Evolutionary conservation across 2,113 vertebrate genomes (phyloP), one percentile per base, ranked within the genome.

Genomic region (Motacilla alba): DNA sequence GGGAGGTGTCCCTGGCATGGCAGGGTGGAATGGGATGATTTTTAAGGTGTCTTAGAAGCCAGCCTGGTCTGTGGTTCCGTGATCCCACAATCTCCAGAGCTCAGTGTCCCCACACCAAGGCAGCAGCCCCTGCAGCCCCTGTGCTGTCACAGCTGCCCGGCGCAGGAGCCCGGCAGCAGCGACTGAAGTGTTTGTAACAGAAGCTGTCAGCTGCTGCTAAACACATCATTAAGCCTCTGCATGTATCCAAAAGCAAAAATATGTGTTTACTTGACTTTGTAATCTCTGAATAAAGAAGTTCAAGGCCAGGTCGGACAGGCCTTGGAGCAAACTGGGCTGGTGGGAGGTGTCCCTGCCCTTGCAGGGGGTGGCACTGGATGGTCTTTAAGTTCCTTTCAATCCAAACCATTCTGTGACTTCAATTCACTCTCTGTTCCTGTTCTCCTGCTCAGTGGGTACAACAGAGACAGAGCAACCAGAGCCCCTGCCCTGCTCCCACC

Each of bases 151-250:
- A 63, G 87, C 87, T 78, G 73, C 77, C 86, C 70, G 52, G 87
- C 69, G n/a, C 70, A 30, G 68, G 52, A 22, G 39, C 41, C 52
- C 78, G 1, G 64, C 87, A 70, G 87, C 78, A 24, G 56, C 27
- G 47, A 39, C 73, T 72, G 6, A 17, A 37, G 78, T 43, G 77
- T 88, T 76, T 39, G 41, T 2, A 62, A 66, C 18, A 35, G 14
- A 16, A 68, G 49, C 92, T 72, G 82, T 87, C 85, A 79, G 49
- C 85, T 79, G 63, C 87, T 91, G 75, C 90, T 53, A 62, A 88
- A 85, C 92, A 63, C 56, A 58, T 66, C 55, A 77, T 73, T 69
- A 73, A 90, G 75, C n/a, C 83, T 55, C 77, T 23, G 31, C 12
- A 1, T 22, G 68, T 28, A 67, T 19, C 69, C 59, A 37, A 78